Percentiles rank a stretch among this genome's conserved stretches.
Evolutionary conservation across 2,797 vertebrate genomes (phyloP).

Genomic region (Rhodeus uyekii): DNA sequence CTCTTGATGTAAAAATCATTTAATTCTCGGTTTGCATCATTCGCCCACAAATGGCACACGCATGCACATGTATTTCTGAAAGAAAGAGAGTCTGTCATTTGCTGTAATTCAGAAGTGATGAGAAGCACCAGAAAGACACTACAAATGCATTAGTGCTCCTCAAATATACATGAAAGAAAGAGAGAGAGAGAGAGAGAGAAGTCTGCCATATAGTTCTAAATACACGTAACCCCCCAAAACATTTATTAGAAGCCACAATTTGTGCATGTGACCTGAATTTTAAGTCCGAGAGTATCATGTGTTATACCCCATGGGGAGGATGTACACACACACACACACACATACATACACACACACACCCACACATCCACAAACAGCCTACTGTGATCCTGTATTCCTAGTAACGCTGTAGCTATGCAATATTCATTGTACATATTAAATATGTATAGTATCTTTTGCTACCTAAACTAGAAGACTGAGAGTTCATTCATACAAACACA

Average conservation of each 20-base stretch:
- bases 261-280: not conserved
- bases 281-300: slow-evolving; percentile 8
- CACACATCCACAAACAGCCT: not conserved
- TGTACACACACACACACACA: not conserved
- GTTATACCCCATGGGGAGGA: not conserved
- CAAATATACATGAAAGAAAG: slow-evolving; percentile 51
- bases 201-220: not conserved
- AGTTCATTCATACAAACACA: slow-evolving; percentile 38
- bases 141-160: slow-evolving; percentile 56
- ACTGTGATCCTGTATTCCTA: slow-evolving; percentile 12
- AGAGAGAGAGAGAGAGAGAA: not conserved
- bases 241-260: slow-evolving; percentile 2
- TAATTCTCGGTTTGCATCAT: not conserved
- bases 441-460: slow-evolving; percentile 49
- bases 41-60: not conserved
- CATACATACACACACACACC: not conserved
- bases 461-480: slow-evolving; percentile 34
- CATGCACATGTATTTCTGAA: not conserved
- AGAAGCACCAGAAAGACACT: slow-evolving; percentile 39
- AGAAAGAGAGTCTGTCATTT: slow-evolving; percentile 28
- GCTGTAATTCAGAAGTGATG: slow-evolving; percentile 27
- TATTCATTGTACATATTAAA: slow-evolving; percentile 51
- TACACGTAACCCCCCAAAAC: not conserved
- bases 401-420: slow-evolving; percentile 38
- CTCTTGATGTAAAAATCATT: slow-evolving; percentile 34